These are phyloP conservation scores for Eleutherodactylus coqui DNA, from an alignment of 2,797 vertebrate species.

Conservation along the genomic window DNA sequence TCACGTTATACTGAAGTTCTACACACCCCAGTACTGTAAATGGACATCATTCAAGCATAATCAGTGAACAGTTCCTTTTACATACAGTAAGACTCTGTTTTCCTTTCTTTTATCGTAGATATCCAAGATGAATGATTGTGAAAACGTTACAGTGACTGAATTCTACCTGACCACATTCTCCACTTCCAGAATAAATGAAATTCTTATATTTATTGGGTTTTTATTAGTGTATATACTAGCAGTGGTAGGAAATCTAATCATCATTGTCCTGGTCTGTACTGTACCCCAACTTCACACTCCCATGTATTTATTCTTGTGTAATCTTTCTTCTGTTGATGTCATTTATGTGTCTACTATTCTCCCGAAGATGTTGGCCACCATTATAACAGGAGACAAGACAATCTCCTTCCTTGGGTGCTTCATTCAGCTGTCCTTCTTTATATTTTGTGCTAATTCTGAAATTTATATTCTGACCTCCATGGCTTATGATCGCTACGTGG, in stretches of 20 bases:
- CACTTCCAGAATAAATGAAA: not conserved
- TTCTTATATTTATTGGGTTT: slow-evolving; percentile 52
- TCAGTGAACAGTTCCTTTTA: not conserved
- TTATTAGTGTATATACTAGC: slow-evolving; percentile 23
- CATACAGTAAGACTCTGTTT: not conserved
- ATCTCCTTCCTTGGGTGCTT: slow-evolving; percentile 18
- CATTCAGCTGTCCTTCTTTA: slow-evolving; percentile 22
- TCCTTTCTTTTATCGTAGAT: too few species aligned
- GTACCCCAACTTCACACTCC: slow-evolving; percentile 35
- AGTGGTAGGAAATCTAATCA: slow-evolving; percentile 37
- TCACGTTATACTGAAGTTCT: too few species aligned
- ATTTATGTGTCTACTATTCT: slow-evolving; percentile 29
- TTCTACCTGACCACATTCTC: slow-evolving; percentile 39
- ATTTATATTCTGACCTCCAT: slow-evolving; percentile 5
- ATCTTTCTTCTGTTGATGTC: slow-evolving; percentile 56
- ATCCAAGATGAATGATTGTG: not conserved
- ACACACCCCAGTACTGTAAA: too few species aligned
- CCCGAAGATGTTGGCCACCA: slow-evolving; percentile 23
- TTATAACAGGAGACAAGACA: not conserved
- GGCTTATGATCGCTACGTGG: slow-evolving; percentile 20
- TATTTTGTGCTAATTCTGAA: not conserved
- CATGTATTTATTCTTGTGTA: slow-evolving; percentile 67
- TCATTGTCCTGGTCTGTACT: not conserved
- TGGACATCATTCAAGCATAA: not conserved
- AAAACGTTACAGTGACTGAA: not conserved